Evolutionary conservation across 2,113 vertebrate genomes (phyloP).

Genomic region (Pungitius pungitius): DNA sequence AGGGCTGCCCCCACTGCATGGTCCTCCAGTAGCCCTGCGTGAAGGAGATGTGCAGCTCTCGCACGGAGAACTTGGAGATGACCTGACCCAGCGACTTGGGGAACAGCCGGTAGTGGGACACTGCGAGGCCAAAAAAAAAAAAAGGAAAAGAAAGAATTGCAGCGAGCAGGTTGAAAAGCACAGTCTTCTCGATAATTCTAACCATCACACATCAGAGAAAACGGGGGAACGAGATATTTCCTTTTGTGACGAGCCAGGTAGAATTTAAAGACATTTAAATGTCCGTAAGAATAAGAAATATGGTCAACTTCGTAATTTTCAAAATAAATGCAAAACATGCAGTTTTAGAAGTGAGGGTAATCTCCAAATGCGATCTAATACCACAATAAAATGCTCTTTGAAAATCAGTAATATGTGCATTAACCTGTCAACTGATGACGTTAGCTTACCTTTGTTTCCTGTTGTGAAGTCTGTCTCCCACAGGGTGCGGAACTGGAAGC

Average conservation of each 20-base stretch:
- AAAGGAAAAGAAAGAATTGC: background rate
- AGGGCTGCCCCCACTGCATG: constrained; percentile 91
- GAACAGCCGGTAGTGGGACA: constrained; percentile 95
- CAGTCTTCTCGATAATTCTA: background rate
- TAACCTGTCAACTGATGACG: background rate
- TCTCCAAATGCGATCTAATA: background rate
- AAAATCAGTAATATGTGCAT: background rate
- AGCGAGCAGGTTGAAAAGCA: background rate
- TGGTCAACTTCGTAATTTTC: background rate
- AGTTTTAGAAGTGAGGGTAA: background rate
- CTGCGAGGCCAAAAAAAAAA: constrained; percentile 62
- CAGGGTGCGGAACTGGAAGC: constrained; percentile 92
- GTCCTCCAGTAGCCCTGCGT: constrained; percentile 94
- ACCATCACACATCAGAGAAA: background rate
- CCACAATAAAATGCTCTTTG: background rate
- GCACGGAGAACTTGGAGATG: constrained; percentile 91
- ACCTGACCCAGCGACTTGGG: constrained; percentile 94
- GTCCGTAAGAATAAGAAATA: background rate
- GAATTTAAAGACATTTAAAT: background rate
- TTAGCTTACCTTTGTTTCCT: constrained; percentile 80
- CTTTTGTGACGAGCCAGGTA: background rate
- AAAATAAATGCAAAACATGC: background rate
- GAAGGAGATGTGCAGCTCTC: constrained; percentile 91
- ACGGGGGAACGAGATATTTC: background rate
- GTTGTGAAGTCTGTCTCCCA: constrained; percentile 86